Evolutionary conservation across 2,888 invertebrate genomes (phyloP).

Genomic region (Calameuta idolon): DNA sequence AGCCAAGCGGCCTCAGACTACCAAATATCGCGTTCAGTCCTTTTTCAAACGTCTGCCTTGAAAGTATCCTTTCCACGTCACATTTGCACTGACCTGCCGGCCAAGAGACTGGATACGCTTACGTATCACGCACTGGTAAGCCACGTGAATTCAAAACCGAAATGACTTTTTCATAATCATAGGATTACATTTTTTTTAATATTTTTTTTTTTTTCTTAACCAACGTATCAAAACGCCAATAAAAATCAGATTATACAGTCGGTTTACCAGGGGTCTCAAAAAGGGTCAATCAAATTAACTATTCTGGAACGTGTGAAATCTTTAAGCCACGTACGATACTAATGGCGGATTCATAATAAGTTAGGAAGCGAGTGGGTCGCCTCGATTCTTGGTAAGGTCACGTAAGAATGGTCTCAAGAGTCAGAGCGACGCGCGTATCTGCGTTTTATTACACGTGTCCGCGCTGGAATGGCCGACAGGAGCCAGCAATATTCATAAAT

Average conservation of each 20-base stretch:
- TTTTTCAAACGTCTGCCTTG: constrained; percentile 25
- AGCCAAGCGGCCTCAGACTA: background rate
- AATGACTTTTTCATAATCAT: background rate
- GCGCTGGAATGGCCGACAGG: background rate
- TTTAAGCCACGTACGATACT: background rate
- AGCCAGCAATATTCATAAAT: constrained; percentile 55
- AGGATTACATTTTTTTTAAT: background rate
- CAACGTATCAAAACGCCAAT: background rate
- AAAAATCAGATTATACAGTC: background rate
- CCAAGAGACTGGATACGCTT: background rate
- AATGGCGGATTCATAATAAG: background rate
- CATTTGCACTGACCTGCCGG: constrained; percentile 30
- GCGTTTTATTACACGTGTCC: constrained; percentile 54
- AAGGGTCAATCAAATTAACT: background rate
- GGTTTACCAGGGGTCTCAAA: background rate
- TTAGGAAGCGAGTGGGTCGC: background rate
- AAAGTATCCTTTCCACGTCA: constrained; percentile 41
- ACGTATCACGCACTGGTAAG: background rate
- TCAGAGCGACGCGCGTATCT: constrained; percentile 39
- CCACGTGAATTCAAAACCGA: background rate
- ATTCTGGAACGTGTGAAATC: background rate
- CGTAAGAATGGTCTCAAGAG: constrained; percentile 34
- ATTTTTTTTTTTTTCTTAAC: too few species aligned
- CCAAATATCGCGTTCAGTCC: background rate
- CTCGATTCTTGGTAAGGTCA: constrained; percentile 42